Conservation (phyloP, 2,113 vertebrate genomes). For the Struthio camelus region DNA sequence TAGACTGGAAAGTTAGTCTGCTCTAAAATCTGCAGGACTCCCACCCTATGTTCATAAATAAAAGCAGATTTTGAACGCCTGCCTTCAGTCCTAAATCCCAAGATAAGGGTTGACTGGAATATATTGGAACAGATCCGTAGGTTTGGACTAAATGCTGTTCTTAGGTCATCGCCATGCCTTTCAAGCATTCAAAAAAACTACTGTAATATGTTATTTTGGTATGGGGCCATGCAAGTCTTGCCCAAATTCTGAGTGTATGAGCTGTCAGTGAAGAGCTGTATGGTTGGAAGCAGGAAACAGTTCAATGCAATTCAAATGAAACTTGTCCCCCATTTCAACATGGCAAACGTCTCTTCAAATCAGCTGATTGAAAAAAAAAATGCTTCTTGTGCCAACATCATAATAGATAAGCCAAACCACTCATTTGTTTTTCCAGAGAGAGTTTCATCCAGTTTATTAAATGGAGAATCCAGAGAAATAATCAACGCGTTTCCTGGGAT, state of each 20-base stretch:
- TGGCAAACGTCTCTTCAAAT: background rate
- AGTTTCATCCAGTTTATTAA: constrained; percentile 7
- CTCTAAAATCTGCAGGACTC: background rate
- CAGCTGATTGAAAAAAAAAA: constrained; percentile 38
- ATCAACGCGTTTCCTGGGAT: background rate
- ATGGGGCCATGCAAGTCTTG: constrained; percentile 1
- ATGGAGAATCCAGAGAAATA: background rate
- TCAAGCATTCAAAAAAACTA: constrained; percentile 11
- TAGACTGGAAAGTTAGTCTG: background rate
- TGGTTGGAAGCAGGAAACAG: background rate
- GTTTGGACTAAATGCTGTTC: constrained; percentile 24
- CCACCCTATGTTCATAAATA: background rate
- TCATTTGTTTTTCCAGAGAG: constrained; percentile 25
- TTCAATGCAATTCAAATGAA: background rate
- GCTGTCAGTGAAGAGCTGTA: constrained; percentile 5
- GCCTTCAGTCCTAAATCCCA: constrained; percentile 51
- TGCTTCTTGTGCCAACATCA: background rate
- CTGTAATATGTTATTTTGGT: constrained; percentile 47
- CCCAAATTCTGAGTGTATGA: background rate
- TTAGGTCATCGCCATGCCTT: constrained; percentile 15
- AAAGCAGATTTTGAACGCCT: constrained; percentile 40
- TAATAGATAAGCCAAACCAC: background rate
- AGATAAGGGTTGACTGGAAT: constrained; percentile 63
- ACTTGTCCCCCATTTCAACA: background rate
- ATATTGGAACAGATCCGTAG: constrained; percentile 50